phyloP scores from a whole-genome alignment of 2,888 invertebrate genomes.

The Macaria notata region DNA sequence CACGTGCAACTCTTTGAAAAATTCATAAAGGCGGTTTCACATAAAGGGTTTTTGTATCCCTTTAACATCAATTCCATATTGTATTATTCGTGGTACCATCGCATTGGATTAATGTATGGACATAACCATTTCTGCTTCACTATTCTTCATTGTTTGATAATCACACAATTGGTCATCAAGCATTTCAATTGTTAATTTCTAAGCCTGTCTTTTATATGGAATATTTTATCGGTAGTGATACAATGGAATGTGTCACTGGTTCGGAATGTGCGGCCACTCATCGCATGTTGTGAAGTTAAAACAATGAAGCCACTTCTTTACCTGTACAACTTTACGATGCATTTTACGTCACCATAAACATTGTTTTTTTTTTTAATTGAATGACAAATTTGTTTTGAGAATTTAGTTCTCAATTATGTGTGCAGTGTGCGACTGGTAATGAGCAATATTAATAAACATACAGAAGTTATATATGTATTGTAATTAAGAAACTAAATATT shows the following conservation, averaged over 20 bases:
- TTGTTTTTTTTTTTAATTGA: no score
- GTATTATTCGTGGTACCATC: no score
- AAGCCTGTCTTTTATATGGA: conserved; percentile 50
- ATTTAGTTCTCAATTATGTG: no score
- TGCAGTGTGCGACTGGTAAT: no score
- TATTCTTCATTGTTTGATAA: conserved; percentile 24
- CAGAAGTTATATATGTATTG: no score
- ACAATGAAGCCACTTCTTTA: conserved; percentile 43
- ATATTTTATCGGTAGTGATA: conserved; percentile 40
- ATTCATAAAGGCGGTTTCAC: no score
- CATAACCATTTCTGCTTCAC: conserved; percentile 14
- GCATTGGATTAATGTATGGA: neutral
- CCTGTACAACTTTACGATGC: conserved; percentile 2
- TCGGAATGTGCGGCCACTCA: conserved; percentile 55
- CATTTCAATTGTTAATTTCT: conserved; percentile 54
- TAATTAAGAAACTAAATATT: no score
- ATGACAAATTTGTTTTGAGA: no score
- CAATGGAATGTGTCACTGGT: conserved; percentile 59
- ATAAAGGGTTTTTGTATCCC: no score
- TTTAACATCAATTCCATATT: no score
- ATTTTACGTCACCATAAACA: neutral
- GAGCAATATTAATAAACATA: no score
- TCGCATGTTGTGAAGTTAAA: conserved; percentile 46
- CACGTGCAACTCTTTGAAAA: no score
- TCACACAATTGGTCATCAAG: conserved; percentile 24